Base-by-base conservation (phyloP, 2,888 invertebrate genomes). In the Amphimallon solstitiale region DNA sequence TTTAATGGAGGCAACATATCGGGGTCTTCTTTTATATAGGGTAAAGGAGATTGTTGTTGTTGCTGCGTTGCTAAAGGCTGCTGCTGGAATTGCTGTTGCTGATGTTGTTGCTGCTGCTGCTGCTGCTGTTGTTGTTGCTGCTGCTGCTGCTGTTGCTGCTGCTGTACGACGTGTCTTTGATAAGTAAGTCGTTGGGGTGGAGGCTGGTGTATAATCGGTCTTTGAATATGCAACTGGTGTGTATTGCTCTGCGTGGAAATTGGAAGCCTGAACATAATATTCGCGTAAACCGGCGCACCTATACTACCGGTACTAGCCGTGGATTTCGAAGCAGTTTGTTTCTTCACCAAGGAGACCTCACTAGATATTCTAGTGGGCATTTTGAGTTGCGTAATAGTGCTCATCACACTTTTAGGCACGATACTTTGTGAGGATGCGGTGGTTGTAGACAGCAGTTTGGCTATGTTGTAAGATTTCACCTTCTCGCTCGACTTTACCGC, bases 11-110 rank as follows among this genome's bases (percentile, higher is more conserved):
- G 10, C 10, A 23, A 9, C 5, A 29, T 29, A 9, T 59, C 56
- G 2, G 56, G 56, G 2, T 59, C 56, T n/a, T 59, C 56, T 59
- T 59, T 59, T 10, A 59, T 43, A n/a, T 59, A 59, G 4, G 56
- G 45, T 2, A 45, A 59, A 43, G 43, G n/a, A n/a, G 29, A 7
- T 2, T 21, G 54, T 6, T 29, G 38, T 9, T n/a, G n/a, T n/a
- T n/a, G n/a, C n/a, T n/a, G n/a, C n/a, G 29, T 3, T 5, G 29
- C 9, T 2, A n/a, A n/a, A n/a, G n/a, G 2, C 6, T 29, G 29
- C 5, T 29, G 29, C 9, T 29, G 29, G 1, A 7, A 9, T 5
- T 59, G 56, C 7, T 59, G 56, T 14, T 43, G 43, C 12, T 15
- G 43, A 14, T 17, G 19, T 1, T 10, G 14, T 15, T n/a, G n/a